Base-by-base conservation (phyloP, 2,797 vertebrate genomes). In the Anabas testudineus region DNA sequence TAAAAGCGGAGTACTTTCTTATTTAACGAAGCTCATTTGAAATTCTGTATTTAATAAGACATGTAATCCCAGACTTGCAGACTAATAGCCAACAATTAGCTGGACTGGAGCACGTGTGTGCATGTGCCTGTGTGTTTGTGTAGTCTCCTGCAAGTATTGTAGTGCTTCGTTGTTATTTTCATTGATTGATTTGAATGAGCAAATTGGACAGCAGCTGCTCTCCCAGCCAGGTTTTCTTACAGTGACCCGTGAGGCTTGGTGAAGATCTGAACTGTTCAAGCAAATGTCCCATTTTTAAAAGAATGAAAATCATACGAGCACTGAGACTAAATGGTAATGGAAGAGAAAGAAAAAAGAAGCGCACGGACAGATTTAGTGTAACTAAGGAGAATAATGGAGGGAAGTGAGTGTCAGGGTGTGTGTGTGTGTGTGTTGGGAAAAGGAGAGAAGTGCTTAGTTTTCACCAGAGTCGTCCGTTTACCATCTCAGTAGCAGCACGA, bases 11-110 rank as follows among this genome's bases (percentile, higher is more conserved):
- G 91, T 92, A 92, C 92, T 92, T 92, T 92, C 91, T 93, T 91
- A 92, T 94, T 94, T 93, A 93, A 95, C 87, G 74, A 90, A 90
- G 87, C 92, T 94, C 93, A 95, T 95, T 94, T 93, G 85, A 86
- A 93, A 95, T 95, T 94, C 93, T 92, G 88, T 94, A 92, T 94
- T 94, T 95, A 94, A 94, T 94, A 94, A 93, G 92, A 95, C 93
- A 88, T 91, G 92, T 91, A 93, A 94, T 94, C 92, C 88, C 87
- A 88, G 89, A 88, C 91, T 91, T 84, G 85, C 84, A 91, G 92
- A 92, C 89, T 94, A 95, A 94, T 94, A 89, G 92, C 91, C 88
- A 91, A 90, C 92, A 93, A 94, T 95, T 94, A 93, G 87, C 80
- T 79, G 74, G 78, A 86, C 80, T 67, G 79, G 76, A 71, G 68